Evolutionary conservation across 1,140 invertebrate genomes (phyloP).

Genomic region (Scaptomyza hsui): DNA sequence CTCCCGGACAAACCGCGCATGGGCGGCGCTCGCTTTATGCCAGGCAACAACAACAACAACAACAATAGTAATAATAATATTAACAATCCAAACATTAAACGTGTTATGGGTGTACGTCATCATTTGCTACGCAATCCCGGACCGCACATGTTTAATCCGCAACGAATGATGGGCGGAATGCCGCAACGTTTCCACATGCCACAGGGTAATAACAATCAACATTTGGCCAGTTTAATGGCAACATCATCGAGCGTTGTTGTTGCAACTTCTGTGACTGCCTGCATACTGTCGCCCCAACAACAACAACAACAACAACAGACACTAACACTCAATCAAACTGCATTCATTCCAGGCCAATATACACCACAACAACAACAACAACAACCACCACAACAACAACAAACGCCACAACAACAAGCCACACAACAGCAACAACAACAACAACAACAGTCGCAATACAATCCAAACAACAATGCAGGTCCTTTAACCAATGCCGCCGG

Average conservation of each 20-base stretch:
- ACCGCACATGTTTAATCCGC: constrained; percentile 60
- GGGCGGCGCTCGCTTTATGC: constrained; percentile 58
- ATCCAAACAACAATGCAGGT: constrained; percentile 49
- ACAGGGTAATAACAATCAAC: constrained; percentile 54
- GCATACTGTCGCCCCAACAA: constrained; percentile 12
- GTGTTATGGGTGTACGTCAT: constrained; percentile 57
- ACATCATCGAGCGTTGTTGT: constrained; percentile 1
- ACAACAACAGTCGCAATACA: constrained; percentile 55
- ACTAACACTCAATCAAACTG: constrained; percentile 53
- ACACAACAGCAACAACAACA: constrained; percentile 52
- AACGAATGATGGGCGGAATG: constrained; percentile 56
- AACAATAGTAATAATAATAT: constrained; percentile 31
- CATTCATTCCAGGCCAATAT: constrained; percentile 77
- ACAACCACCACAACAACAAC: constrained; percentile 51
- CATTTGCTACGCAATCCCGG: constrained; percentile 61
- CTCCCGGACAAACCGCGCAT: constrained; percentile 60
- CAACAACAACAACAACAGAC: constrained; percentile 35
- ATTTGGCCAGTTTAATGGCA: constrained; percentile 24
- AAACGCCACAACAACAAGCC: constrained; percentile 49
- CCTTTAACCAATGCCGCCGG: constrained; percentile 19
- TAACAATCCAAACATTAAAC: constrained; percentile 42
- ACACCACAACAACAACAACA: constrained; percentile 61
- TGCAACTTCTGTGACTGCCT: constrained; percentile 25
- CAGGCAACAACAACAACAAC: constrained; percentile 42
- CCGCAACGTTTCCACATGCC: constrained; percentile 57